Evolutionary conservation across 2,888 invertebrate genomes (phyloP).

Genomic region (Peribatodes rhomboidaria): DNA sequence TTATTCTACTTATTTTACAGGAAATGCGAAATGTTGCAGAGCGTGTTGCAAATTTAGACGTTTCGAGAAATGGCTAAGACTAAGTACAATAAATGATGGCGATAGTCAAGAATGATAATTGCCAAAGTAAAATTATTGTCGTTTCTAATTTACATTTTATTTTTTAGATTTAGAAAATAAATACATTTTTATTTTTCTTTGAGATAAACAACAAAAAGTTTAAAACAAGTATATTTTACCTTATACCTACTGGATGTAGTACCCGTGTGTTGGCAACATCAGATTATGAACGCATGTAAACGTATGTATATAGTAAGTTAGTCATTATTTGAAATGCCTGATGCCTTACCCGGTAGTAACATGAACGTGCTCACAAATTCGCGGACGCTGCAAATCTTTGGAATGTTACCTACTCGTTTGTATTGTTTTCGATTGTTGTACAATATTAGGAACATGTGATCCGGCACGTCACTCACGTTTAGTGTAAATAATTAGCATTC

Average conservation of each 20-base stretch:
- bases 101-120: too few species aligned
- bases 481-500: conserved; percentile 37
- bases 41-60: conserved; percentile 32
- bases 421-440: conserved; percentile 16
- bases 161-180: too few species aligned
- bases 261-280: too few species aligned
- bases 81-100: neutral
- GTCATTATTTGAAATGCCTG: conserved; percentile 8
- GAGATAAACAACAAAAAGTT: too few species aligned
- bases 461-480: conserved; percentile 31
- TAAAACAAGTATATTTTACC: too few species aligned
- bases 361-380: conserved; percentile 42
- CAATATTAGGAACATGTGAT: neutral
- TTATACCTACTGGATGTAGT: too few species aligned
- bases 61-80: conserved; percentile 15
- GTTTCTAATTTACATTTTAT: too few species aligned
- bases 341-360: conserved; percentile 42
- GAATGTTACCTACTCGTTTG: conserved; percentile 18
- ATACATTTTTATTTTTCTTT: too few species aligned
- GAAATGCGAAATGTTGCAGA: conserved; percentile 52
- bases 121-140: neutral
- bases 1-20: conserved; percentile 50
- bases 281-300: too few species aligned
- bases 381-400: conserved; percentile 22
- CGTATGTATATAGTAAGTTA: too few species aligned